A percentile compares a stretch with the other conserved stretches of the same genome.
These are phyloP conservation scores for Calonectris borealis DNA, from an alignment of 2,113 vertebrate species.

Conservation along the genomic window DNA sequence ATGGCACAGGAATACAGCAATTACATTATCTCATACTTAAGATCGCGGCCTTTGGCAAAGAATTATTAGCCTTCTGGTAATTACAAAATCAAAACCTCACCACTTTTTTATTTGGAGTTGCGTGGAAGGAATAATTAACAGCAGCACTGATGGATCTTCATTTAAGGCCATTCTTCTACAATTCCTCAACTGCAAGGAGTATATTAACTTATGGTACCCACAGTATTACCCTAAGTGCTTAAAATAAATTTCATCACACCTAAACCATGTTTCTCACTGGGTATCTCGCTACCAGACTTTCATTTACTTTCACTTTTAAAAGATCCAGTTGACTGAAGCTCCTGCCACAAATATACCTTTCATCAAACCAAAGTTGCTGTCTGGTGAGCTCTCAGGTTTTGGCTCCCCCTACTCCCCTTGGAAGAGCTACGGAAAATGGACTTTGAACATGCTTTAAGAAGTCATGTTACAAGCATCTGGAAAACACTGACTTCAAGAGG, in stretches of 20 bases:
- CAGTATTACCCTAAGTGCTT: neutral
- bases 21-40: slow-evolving; percentile 26
- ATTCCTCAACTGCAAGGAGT: neutral
- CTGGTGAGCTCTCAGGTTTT: neutral
- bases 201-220: neutral
- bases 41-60: slow-evolving; percentile 31
- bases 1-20: slow-evolving; percentile 30
- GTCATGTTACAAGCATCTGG: neutral
- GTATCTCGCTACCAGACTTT: neutral
- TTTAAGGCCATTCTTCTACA: neutral
- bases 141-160: neutral
- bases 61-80: slow-evolving; percentile 28
- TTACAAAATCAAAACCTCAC: slow-evolving; percentile 39
- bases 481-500: neutral
- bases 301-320: neutral
- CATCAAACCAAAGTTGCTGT: neutral
- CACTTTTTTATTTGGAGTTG: neutral
- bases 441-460: neutral
- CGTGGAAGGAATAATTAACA: neutral
- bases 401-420: neutral
- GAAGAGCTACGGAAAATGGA: neutral
- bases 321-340: neutral
- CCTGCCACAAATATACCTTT: neutral
- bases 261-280: neutral
- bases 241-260: neutral